Evolutionary conservation across 2,797 vertebrate genomes (phyloP).

Genomic region (Tragelaphus oryx): DNA sequence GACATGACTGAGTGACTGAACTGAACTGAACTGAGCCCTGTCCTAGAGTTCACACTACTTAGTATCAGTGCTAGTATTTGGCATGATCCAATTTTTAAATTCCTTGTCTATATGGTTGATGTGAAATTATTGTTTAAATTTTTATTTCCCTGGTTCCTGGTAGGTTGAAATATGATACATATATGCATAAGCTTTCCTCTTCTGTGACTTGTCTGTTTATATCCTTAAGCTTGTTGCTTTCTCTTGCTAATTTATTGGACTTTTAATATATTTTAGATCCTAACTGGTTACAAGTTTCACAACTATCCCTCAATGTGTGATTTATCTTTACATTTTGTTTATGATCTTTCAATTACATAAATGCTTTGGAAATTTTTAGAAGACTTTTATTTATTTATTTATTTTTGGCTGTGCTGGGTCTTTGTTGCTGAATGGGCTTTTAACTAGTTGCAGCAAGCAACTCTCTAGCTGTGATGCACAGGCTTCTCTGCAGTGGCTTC

Average conservation of each 20-base stretch:
- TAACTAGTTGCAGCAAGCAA: too few relatives aligned
- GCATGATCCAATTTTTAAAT: background rate
- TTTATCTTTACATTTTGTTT: background rate
- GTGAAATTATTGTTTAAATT: background rate
- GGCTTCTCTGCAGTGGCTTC: too few relatives aligned
- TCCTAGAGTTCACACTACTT: background rate
- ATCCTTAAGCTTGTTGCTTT: background rate
- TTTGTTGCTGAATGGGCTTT: too few relatives aligned
- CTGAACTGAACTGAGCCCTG: background rate
- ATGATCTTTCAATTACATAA: background rate
- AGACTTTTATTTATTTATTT: too few relatives aligned
- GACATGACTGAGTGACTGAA: too few relatives aligned
- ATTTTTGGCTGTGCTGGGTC: too few relatives aligned
- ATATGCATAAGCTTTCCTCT: background rate
- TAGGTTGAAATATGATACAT: background rate
- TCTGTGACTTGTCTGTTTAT: background rate
- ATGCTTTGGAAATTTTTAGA: background rate
- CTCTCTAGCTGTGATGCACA: too few relatives aligned
- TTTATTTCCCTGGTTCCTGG: background rate
- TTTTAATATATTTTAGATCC: background rate
- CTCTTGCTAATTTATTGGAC: background rate
- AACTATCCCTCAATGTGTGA: background rate
- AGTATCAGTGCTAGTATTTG: background rate
- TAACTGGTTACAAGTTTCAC: background rate
- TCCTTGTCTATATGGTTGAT: background rate